Conservation (phyloP, 1,140 invertebrate genomes). For the Triops longicaudatus region DNA sequence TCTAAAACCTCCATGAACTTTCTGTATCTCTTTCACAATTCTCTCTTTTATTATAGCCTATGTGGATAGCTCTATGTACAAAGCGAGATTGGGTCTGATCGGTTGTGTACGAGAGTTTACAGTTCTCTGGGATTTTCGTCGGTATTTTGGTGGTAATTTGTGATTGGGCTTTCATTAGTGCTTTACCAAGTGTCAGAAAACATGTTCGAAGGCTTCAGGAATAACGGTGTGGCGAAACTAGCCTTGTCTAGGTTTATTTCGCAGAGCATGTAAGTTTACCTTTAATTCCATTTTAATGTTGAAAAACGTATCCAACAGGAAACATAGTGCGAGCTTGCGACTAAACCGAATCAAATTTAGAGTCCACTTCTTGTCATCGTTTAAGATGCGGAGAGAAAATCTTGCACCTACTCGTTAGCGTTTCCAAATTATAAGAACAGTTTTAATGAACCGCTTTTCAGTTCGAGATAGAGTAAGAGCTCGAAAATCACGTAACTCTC, state of each 20-base stretch:
- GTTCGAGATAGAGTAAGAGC: too few species aligned
- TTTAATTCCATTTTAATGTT: conserved; percentile 9
- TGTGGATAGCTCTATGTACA: not conserved
- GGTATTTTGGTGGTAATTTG: not conserved
- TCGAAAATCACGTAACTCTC: too few species aligned
- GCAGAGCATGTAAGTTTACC: conserved; percentile 58
- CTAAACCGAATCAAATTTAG: too few species aligned
- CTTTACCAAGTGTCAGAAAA: conserved; percentile 32
- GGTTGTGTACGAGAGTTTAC: not conserved
- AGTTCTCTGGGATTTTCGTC: not conserved
- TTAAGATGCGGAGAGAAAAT: too few species aligned
- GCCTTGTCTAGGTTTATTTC: conserved; percentile 59
- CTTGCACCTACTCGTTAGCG: too few species aligned
- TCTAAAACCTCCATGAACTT: not conserved
- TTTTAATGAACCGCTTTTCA: too few species aligned
- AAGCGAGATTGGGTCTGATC: not conserved
- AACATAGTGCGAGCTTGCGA: too few species aligned
- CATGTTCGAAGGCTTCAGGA: conserved; percentile 61
- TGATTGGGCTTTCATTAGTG: not conserved
- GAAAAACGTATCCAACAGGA: too few species aligned
- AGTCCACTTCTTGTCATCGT: too few species aligned
- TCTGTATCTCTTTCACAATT: not conserved
- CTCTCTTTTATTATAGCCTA: not conserved
- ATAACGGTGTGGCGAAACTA: conserved; percentile 59
- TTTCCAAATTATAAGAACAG: too few species aligned